Base-by-base conservation (phyloP, 2,888 invertebrate genomes). In the Brenthis ino region DNA sequence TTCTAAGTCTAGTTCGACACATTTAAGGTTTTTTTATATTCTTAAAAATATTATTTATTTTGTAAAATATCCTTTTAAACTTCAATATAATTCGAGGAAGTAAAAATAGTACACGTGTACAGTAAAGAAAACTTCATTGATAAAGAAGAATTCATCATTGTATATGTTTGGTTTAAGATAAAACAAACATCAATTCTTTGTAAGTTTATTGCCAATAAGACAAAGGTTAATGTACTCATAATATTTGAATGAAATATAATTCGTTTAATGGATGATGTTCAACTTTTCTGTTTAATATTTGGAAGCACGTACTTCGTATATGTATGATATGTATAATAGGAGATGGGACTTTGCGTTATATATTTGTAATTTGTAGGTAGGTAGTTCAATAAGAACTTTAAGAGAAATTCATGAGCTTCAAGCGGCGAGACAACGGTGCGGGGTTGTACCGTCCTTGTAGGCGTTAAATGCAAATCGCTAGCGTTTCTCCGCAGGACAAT, bases 401-500 rank as follows among this genome's bases (percentile, higher is more conserved):
- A 60, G 50, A 83, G 82, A 87, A 88, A 89, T 85, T 84, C 80
- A 82, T 83, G 84, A 82, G 80, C 61, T 67, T 57, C 64, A 65
- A 68, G 72, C 64, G 60, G n/a, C 74, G 76, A 77, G 77, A 74
- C 72, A 70, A 80, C 75, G 75, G 75, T 68, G 75, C 76, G 72
- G 78, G 73, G 75, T 74, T 72, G 74, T 75, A 73, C 75, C 75
- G 74, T 79, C 73, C 73, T 71, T 81, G 88, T 85, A 86, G 87
- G 89, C 83, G 89, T 85, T 83, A 86, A 89, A 92, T 91, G 90
- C 86, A 91, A 92, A 91, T 90, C 76, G 79, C 76, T 68, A 74
- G 77, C 86, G 88, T 91, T 91, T 91, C 89, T 86, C 89, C 83
- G 79, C 82, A 84, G 83, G 85, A 91, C 91, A 92, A 92, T 91